Evolutionary conservation across 2,888 invertebrate species (phyloP).

Genomic region (Nephrocerus scutellatus): DNA sequence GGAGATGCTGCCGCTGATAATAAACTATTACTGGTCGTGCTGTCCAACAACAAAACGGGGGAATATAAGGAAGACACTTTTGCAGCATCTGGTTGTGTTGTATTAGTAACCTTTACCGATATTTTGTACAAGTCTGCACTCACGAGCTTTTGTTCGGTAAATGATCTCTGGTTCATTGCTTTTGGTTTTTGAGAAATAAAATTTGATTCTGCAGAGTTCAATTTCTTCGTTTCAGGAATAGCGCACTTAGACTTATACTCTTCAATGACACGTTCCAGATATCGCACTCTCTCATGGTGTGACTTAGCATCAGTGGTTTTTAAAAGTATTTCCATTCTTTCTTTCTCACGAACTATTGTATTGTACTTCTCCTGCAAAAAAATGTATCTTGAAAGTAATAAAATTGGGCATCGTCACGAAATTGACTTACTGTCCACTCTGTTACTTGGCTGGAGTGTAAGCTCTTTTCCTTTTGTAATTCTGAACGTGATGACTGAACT

Average conservation of each 20-base stretch:
- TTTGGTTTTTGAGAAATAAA: too few species aligned
- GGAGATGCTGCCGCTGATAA: too few species aligned
- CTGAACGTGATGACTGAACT: constrained; percentile 48
- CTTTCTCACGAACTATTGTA: constrained; percentile 34
- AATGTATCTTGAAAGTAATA: background rate
- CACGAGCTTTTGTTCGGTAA: constrained; percentile 45
- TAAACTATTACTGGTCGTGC: too few species aligned
- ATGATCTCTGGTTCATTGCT: constrained; percentile 41
- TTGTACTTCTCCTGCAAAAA: constrained; percentile 36
- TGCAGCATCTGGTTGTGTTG: constrained; percentile 17
- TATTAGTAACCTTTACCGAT: constrained; percentile 40
- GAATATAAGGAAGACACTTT: constrained; percentile 9
- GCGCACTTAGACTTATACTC: constrained; percentile 29
- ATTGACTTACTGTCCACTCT: constrained; percentile 44
- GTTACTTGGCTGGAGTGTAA: constrained; percentile 43
- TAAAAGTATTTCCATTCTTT: constrained; percentile 35
- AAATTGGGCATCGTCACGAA: background rate
- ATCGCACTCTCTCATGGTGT: too few species aligned
- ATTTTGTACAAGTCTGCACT: constrained; percentile 47
- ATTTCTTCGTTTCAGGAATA: too few species aligned
- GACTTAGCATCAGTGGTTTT: constrained; percentile 27
- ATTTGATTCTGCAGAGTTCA: constrained; percentile 23
- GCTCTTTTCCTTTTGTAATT: constrained; percentile 46
- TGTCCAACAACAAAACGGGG: constrained; percentile 9
- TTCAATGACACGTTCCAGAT: constrained; percentile 26